Percentiles rank a stretch among this genome's conserved stretches.
These are phyloP conservation scores for Schizopygopsis malacanthus DNA, from an alignment of 2,797 vertebrate species.

Conservation along the genomic window DNA sequence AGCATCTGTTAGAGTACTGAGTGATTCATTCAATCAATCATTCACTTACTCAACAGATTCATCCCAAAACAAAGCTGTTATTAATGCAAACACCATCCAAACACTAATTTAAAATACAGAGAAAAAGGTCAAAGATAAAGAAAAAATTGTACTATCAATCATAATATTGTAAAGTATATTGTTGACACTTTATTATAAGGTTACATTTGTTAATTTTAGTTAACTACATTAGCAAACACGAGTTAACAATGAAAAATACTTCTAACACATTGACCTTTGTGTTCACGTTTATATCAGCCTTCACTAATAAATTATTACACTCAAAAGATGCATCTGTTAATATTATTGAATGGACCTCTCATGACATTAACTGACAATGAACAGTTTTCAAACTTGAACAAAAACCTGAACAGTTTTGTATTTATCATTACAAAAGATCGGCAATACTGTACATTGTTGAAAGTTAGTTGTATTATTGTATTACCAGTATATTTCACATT, in stretches of 20 bases:
- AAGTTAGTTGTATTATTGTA: too few species aligned
- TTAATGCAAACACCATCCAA: background rate
- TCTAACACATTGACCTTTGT: background rate
- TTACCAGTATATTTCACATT: background rate
- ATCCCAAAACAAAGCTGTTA: background rate
- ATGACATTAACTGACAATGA: too few species aligned
- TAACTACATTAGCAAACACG: background rate
- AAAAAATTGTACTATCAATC: too few species aligned
- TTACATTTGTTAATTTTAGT: background rate
- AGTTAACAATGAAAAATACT: background rate
- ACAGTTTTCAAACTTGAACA: too few species aligned
- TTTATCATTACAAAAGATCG: too few species aligned
- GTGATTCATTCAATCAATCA: background rate
- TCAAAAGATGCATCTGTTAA: too few species aligned
- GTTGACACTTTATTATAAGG: background rate
- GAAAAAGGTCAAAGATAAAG: background rate
- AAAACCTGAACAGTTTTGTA: too few species aligned
- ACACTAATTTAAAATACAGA: background rate
- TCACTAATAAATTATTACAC: too few species aligned
- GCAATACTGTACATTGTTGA: too few species aligned
- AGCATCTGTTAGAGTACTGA: background rate
- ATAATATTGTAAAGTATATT: too few species aligned
- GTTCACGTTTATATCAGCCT: background rate
- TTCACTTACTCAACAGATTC: slow-evolving; percentile 1
- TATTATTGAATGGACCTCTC: too few species aligned